Evolutionary conservation across 2,888 invertebrate genomes (phyloP).

Genomic region (Dyspetes luteomarginatus): DNA sequence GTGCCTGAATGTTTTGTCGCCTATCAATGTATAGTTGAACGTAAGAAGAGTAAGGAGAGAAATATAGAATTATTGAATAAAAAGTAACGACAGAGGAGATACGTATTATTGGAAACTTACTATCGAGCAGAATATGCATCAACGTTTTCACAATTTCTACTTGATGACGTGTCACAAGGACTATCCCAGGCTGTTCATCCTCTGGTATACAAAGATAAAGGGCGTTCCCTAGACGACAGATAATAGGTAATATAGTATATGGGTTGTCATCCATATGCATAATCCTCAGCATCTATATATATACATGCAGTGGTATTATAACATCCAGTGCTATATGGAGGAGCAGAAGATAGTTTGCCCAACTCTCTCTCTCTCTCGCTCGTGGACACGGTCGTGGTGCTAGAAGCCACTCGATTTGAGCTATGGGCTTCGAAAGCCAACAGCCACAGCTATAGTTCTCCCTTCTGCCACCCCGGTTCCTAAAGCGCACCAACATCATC

Average conservation of each 20-base stretch:
- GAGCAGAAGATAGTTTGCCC: slow-evolving; percentile 28
- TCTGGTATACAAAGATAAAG: slow-evolving; percentile 42
- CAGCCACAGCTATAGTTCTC: slow-evolving; percentile 3
- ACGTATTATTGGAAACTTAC: not conserved
- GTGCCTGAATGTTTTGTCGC: no score
- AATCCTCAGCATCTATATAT: slow-evolving; percentile 41
- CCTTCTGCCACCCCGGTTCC: slow-evolving; percentile 20
- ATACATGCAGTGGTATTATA: slow-evolving; percentile 61
- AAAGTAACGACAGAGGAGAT: no score
- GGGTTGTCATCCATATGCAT: slow-evolving; percentile 57
- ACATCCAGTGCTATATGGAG: slow-evolving; percentile 20
- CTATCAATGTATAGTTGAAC: no score
- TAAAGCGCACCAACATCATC: not conserved
- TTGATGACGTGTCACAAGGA: slow-evolving; percentile 36
- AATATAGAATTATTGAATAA: no score
- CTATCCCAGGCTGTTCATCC: slow-evolving; percentile 26
- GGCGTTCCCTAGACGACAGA: slow-evolving; percentile 57
- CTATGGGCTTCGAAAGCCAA: slow-evolving; percentile 64
- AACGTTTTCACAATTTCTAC: slow-evolving; percentile 15
- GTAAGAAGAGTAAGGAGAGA: no score
- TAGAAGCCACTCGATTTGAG: slow-evolving; percentile 70
- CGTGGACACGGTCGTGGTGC: slow-evolving; percentile 66
- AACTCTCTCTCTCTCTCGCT: slow-evolving; percentile 53
- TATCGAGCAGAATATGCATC: not conserved
- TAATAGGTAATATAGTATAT: slow-evolving; percentile 52